Conservation (phyloP, 2,797 vertebrate species). For the Aerospiza tachiro region DNA sequence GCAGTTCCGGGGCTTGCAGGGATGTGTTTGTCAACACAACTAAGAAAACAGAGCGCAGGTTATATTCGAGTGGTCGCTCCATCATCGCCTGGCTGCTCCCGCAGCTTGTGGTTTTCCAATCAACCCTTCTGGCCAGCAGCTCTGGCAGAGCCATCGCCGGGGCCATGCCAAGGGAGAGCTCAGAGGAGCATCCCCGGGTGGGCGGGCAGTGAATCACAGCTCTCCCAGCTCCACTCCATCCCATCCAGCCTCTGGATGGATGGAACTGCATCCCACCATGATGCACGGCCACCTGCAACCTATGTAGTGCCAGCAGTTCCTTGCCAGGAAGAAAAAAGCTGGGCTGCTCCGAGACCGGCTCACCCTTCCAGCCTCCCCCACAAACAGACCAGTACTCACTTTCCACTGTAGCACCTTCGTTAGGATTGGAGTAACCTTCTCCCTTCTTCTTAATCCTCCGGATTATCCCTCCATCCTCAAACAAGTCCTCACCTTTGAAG, state of each 20-base stretch:
- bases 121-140: background rate
- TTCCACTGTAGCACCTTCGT: slow-evolving; percentile 88
- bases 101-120: background rate
- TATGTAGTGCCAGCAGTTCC: background rate
- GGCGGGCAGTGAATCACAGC: background rate
- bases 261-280: background rate
- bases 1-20: background rate
- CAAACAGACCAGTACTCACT: slow-evolving; percentile 71
- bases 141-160: background rate
- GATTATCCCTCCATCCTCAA: slow-evolving; percentile 88
- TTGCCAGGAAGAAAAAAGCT: background rate
- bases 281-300: background rate
- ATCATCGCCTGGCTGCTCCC: background rate
- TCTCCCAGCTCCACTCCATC: background rate
- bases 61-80: background rate
- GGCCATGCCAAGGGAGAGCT: background rate
- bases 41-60: background rate
- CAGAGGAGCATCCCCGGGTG: background rate
- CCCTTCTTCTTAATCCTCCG: slow-evolving; percentile 93
- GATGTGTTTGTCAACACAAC: background rate
- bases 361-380: background rate
- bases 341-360: background rate
- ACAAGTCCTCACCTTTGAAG: slow-evolving; percentile 91
- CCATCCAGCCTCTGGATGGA: background rate
- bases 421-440: slow-evolving; percentile 90